Evolutionary conservation across 2,797 vertebrate genomes (phyloP).

Genomic region (Cuculus canorus): DNA sequence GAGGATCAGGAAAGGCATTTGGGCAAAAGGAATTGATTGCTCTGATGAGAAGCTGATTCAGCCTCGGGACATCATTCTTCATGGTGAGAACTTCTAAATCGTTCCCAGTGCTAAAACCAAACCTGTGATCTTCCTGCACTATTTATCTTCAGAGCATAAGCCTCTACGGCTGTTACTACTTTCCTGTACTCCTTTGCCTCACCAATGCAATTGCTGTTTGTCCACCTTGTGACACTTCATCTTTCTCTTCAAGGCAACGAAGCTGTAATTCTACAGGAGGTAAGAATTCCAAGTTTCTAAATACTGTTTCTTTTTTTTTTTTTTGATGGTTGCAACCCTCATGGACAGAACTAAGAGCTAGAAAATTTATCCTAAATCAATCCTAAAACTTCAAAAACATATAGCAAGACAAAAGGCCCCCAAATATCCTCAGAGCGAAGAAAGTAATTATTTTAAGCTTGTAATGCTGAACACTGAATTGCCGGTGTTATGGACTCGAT

Average conservation of each 20-base stretch:
- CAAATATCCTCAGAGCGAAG: background rate
- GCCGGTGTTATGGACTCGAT: background rate
- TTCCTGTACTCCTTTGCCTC: background rate
- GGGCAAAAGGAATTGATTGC: background rate
- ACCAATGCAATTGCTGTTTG: background rate
- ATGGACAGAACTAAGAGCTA: background rate
- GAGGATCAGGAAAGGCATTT: background rate
- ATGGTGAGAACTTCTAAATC: background rate
- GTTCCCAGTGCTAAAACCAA: background rate
- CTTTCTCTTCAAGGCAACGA: background rate
- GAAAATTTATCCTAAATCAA: background rate
- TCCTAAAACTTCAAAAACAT: background rate
- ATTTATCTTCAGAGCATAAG: background rate
- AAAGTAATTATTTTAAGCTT: background rate
- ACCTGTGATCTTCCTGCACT: background rate
- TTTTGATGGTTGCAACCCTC: background rate
- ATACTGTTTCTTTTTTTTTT: background rate
- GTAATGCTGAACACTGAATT: background rate
- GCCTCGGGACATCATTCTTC: background rate
- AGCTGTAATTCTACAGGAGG: background rate
- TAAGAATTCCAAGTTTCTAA: background rate
- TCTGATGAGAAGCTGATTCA: conserved; percentile 27
- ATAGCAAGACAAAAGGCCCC: background rate
- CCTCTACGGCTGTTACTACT: background rate
- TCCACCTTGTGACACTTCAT: background rate